Percentiles rank a stretch among this genome's conserved stretches.
phyloP scores from a whole-genome alignment of 2,113 vertebrate species.

The Erythrocebus patas region DNA sequence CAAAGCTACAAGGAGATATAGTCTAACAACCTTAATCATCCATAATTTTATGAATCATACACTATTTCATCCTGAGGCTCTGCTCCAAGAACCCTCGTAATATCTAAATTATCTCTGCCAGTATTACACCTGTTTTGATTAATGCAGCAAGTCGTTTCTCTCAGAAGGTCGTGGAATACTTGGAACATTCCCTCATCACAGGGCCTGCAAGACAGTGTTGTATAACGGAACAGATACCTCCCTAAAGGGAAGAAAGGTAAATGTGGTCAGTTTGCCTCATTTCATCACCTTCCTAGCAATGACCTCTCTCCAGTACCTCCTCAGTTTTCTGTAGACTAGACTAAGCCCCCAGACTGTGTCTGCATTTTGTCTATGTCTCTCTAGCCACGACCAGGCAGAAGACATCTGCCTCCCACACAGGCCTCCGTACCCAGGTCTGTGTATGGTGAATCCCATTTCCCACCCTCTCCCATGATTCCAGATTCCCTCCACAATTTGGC shows the following conservation, averaged over 20 bases:
- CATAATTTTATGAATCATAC: neutral
- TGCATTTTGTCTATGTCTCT: neutral
- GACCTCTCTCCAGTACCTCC: neutral
- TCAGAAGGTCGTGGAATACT: slow-evolving; percentile 11
- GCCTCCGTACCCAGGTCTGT: neutral
- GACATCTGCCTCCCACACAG: neutral
- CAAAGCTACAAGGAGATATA: neutral
- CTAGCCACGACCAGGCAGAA: neutral
- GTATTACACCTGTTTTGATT: rapidly evolving
- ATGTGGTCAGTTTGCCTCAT: neutral
- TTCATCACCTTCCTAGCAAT: neutral
- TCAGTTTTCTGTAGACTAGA: neutral
- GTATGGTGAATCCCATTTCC: neutral
- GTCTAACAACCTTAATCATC: neutral
- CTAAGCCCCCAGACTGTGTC: neutral
- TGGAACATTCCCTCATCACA: neutral
- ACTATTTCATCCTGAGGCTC: neutral
- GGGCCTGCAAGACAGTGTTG: neutral
- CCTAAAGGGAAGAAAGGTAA: slow-evolving; percentile 5
- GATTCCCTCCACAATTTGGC: neutral
- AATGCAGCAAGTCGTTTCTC: neutral
- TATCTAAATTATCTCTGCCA: neutral
- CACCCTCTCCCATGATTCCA: neutral
- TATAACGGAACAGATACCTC: neutral
- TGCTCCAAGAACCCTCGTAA: neutral